A percentile compares a stretch with the other conserved stretches of the same genome.
Evolutionary conservation across 2,797 vertebrate species (phyloP).

Genomic region (Halcyon chelicuti): DNA sequence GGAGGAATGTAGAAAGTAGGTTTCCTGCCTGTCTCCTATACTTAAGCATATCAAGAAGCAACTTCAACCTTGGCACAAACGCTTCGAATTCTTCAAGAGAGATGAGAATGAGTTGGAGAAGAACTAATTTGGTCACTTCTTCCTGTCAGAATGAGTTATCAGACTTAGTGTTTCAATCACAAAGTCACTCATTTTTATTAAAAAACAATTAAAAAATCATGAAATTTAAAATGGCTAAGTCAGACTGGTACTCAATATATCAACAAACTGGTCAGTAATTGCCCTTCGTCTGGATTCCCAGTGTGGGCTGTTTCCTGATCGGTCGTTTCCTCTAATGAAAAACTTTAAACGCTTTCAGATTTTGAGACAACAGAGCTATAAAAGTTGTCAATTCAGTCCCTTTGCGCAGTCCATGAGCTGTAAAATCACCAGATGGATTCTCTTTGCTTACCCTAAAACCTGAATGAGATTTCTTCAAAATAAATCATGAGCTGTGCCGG

Average conservation of each 20-base stretch:
- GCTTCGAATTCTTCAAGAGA: neutral
- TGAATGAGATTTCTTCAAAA: neutral
- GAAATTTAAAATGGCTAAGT: neutral
- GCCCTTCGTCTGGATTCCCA: neutral
- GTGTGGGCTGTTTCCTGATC: neutral
- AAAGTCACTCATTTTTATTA: neutral
- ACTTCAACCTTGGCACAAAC: neutral
- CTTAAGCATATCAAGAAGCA: neutral
- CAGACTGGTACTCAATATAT: neutral
- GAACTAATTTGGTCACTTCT: neutral
- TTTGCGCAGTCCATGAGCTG: neutral
- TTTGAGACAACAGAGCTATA: neutral
- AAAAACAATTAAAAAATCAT: neutral
- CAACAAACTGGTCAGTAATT: neutral
- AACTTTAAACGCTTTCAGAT: neutral
- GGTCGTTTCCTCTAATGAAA: neutral
- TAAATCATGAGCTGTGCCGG: accelerated
- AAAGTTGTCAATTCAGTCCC: neutral
- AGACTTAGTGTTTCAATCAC: neutral
- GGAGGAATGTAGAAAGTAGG: neutral
- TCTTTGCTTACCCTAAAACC: neutral
- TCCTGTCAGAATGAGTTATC: neutral
- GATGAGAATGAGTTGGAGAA: neutral
- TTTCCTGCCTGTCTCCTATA: neutral
- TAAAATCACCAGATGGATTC: constrained; percentile 6